Base-by-base conservation (phyloP, 2,113 vertebrate genomes). In the Meleagris gallopavo region DNA sequence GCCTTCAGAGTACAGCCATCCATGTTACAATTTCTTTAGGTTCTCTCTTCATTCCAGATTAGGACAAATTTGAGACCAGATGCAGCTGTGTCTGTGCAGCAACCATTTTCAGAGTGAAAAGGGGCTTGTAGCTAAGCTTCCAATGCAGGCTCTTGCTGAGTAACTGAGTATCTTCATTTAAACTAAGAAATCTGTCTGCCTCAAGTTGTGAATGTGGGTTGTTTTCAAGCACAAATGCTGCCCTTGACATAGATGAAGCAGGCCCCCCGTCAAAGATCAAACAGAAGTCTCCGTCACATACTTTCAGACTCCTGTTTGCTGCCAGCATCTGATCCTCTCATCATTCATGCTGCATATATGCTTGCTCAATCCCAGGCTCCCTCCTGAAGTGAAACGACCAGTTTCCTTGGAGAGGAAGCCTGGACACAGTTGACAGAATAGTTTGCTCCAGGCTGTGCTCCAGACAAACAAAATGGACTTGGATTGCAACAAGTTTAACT, bases 391-490 rank as follows among this genome's bases (percentile, higher is more conserved):
- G 4, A 95, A 94, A 92, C 86, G 14, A 88, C 88, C 77, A 67
- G 90, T 92, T 95, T 74, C 81, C 76, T 94, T 95, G 95, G 94
- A 94, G 61, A 94, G 86, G 80, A 94, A 94, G 52, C 79, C 88
- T 93, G 90, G 61, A 92, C 1, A 2, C 30, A 57, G 90, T 78
- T 96, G 83, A 96, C 88, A 96, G 86, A 90, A 95, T 83, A 78
- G 69, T 76, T 81, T 86, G 65, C 92, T 92, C 76, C 92, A 93
- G 94, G 95, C 92, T 96, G 46, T 3, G 8, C 73, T 95, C 92
- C 95, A 96, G 90, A 93, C 73, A 65, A 61, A 66, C 11, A 90
- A 93, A 96, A 90, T 43, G 86, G 83, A 61, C 94, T 92, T 90
- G 92, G 65, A 78, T 73, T 78, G 52, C 34, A 84, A 27, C 38